phyloP scores from a whole-genome alignment of 2,113 vertebrate species.

The Carassius carassius region DNA sequence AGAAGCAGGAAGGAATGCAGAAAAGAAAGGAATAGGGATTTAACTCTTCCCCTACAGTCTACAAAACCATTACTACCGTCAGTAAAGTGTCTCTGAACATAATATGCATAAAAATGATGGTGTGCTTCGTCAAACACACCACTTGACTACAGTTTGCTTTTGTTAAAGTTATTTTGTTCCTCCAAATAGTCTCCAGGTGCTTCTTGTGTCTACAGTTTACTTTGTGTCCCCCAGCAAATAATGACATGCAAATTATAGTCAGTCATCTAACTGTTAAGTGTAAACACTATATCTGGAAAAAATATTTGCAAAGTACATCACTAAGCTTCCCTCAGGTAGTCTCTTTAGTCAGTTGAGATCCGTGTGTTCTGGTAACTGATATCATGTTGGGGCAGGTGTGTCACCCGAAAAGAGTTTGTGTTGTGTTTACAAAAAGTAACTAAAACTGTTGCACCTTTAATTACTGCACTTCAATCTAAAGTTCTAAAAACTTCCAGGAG shows the following conservation, averaged over 20 bases:
- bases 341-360: not conserved
- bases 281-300: not conserved
- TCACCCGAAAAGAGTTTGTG: not conserved
- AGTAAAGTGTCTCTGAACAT: not conserved
- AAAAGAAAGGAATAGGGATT: not conserved
- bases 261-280: not conserved
- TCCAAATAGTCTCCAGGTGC: not conserved
- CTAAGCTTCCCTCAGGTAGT: not conserved
- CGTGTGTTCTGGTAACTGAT: not conserved
- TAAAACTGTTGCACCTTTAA: not conserved
- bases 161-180: not conserved
- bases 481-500: not conserved
- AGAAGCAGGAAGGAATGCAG: not conserved
- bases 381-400: not conserved
- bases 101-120: not conserved
- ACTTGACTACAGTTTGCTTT: not conserved
- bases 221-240: not conserved
- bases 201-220: not conserved
- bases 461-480: not conserved
- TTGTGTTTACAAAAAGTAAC: slow-evolving; percentile 3
- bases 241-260: not conserved
- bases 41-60: not conserved
- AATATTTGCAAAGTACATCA: not conserved
- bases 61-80: not conserved
- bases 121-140: not conserved